A percentile compares a stretch with the other conserved stretches of the same genome.
phyloP scores from a whole-genome alignment of 2,113 vertebrate genomes.

The Solenodon paradoxus region DNA sequence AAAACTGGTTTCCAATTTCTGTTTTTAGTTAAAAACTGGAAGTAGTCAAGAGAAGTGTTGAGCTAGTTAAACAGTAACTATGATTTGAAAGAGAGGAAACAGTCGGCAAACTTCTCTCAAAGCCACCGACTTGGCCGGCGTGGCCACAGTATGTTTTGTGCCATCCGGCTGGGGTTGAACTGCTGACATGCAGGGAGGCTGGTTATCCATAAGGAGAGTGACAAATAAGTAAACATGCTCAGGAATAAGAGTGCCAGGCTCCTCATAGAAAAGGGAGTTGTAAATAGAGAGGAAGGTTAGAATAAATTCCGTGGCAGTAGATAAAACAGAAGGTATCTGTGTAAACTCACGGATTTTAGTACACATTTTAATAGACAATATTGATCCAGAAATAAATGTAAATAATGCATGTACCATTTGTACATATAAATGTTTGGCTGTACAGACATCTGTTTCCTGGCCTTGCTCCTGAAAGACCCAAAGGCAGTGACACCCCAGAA shows the following conservation, averaged over 20 bases:
- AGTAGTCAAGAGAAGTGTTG: not conserved
- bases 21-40: not conserved
- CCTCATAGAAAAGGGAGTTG: not conserved
- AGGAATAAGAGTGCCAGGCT: not conserved
- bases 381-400: not conserved
- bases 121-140: not conserved
- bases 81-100: not conserved
- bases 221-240: not conserved
- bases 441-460: not conserved
- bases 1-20: not conserved
- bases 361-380: not conserved
- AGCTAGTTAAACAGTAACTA: not conserved
- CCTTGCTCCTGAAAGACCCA: not conserved
- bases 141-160: not conserved
- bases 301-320: not conserved
- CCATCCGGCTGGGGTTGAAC: too few relatives aligned
- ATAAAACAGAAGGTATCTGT: not conserved
- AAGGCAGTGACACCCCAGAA: not conserved
- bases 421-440: not conserved
- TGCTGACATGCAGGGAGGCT: not conserved
- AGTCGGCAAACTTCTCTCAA: not conserved
- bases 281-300: not conserved
- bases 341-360: not conserved
- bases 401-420: not conserved
- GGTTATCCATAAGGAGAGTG: not conserved